Evolutionary conservation across 2,797 vertebrate genomes (phyloP), one percentile per base, ranked within the genome.

Genomic region (Myoxocephalus aenaeus): DNA sequence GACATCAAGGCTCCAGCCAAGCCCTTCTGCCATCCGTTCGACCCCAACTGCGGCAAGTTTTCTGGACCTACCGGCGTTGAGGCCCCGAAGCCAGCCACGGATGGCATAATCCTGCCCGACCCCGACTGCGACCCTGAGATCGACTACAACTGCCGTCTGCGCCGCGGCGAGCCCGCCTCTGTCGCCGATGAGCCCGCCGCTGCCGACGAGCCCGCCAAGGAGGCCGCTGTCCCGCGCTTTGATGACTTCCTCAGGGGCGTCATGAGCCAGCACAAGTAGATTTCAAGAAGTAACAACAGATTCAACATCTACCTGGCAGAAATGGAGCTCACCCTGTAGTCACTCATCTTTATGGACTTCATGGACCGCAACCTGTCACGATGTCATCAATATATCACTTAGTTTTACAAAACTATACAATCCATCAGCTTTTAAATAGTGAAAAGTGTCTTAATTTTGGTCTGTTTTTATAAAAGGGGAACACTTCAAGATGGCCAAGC

Each of bases 81-180:
- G 32, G 84, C 87, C 34, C 40, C 67, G 0, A 91, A 83, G 57
- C 48, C 83, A 0, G 15, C 34, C 53, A 78, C 76, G 17, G 86
- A 89, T 1, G 93, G 86, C 34, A 80, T 96, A 27, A 87, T 95
- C 63, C 89, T 94, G 69, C 95, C 95, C 0, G 86, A 96, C 80
- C 94, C 93, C 0, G 73, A 96, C 90, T 96, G 95, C 29, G 95
- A 96, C 90, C 95, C 95, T 0, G 95, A 96, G 74, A 84, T 82
- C 3, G 95, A 96, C 90, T 95, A 91, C 90, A 94, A 94, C 90
- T 96, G 95, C 83, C 93, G 94, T 25, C 88, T 96, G 71, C 94
- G 93, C 17, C 92, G 72, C 0, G 88, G 88, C 1, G 72, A 91
- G 25, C 75, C 44, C 5, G 80, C 38, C 2, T 75, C 86, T 2